Evolutionary conservation across 2,113 vertebrate genomes (phyloP).

Genomic region (Antechinus flavipes): DNA sequence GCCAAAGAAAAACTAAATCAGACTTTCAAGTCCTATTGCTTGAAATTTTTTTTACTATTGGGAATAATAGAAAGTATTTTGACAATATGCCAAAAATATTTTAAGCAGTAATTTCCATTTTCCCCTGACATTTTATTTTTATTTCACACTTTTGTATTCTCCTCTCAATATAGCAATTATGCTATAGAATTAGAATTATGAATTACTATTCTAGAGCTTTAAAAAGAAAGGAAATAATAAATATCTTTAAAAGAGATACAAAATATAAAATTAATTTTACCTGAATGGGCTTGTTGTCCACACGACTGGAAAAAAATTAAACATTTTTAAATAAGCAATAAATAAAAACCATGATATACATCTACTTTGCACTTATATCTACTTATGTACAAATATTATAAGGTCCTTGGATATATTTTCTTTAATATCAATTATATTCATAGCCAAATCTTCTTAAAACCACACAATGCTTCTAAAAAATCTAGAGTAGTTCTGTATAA

Average conservation of each 20-base stretch:
- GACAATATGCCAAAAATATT: too few relatives aligned
- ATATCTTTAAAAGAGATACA: neutral
- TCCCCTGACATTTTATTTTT: too few relatives aligned
- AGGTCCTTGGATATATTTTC: neutral
- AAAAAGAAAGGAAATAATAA: neutral
- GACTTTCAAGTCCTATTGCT: too few relatives aligned
- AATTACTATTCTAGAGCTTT: neutral
- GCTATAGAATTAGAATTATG: neutral
- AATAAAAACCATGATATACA: neutral
- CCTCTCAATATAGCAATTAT: too few relatives aligned
- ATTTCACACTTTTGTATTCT: too few relatives aligned
- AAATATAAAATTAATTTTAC: neutral
- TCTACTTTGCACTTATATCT: neutral
- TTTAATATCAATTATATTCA: neutral
- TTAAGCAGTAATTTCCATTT: too few relatives aligned
- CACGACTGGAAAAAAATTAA: neutral
- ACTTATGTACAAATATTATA: neutral
- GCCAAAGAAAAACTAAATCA: too few relatives aligned
- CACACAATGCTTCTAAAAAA: neutral
- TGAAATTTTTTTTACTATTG: too few relatives aligned
- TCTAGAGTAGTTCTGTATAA: neutral
- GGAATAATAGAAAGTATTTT: too few relatives aligned
- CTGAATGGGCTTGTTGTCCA: fast-evolving
- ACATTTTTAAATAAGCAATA: neutral
- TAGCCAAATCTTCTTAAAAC: neutral